These are phyloP conservation scores for Platichthys stellatus DNA, from an alignment of 2,113 vertebrate genomes.

Conservation along the genomic window DNA sequence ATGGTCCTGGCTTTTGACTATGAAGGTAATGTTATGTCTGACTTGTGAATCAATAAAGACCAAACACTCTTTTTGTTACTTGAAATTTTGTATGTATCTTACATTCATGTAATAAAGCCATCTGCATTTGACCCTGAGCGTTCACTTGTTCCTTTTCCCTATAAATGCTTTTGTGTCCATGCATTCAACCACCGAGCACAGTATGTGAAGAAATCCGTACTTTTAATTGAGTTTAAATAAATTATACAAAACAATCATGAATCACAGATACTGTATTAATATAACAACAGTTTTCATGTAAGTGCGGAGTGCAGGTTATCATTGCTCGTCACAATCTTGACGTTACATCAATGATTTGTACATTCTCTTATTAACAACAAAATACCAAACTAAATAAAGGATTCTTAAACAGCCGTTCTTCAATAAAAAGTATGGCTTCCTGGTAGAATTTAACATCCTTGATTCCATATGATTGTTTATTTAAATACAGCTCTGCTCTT, in stretches of 20 bases:
- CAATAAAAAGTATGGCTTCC: background rate
- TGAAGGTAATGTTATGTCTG: constrained; percentile 45
- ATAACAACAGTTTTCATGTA: background rate
- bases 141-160: constrained; percentile 1
- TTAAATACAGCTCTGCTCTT: background rate
- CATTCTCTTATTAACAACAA: background rate
- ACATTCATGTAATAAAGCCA: constrained; percentile 79
- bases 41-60: constrained; percentile 56
- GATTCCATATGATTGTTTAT: background rate
- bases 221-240: constrained; percentile 1
- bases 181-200: background rate
- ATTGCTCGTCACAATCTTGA: background rate
- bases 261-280: background rate
- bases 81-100: constrained; percentile 79
- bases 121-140: constrained; percentile 74
- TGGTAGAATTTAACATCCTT: background rate
- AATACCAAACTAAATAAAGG: background rate
- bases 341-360: constrained; percentile 1
- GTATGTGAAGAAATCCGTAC: background rate
- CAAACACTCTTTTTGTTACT: constrained; percentile 75
- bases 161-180: background rate
- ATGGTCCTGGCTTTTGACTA: constrained; percentile 23
- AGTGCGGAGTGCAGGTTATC: background rate
- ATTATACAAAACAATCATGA: no score
- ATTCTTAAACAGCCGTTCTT: background rate